A percentile compares a stretch with the other conserved stretches of the same genome.
Conservation (phyloP, 2,888 invertebrate genomes). For the Rhopalosiphum nymphaeae region DNA sequence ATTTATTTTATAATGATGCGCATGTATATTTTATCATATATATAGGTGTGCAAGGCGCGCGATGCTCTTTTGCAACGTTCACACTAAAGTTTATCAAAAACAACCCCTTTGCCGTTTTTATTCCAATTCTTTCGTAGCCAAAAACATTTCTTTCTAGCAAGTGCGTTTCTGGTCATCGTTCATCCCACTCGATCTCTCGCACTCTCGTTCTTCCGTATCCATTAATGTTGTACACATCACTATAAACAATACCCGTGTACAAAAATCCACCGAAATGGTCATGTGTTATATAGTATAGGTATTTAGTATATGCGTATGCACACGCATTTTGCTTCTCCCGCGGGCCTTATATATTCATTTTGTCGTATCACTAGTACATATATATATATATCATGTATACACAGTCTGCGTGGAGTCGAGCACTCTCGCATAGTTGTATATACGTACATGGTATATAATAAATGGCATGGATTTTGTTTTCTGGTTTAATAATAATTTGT, state of each 20-base stretch:
- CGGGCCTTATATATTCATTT: neutral
- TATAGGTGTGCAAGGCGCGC: neutral
- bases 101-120: slow-evolving; percentile 10
- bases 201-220: neutral
- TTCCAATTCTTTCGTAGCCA: neutral
- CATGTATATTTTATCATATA: neutral
- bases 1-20: neutral
- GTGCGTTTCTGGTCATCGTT: neutral
- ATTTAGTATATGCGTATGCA: neutral
- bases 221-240: neutral
- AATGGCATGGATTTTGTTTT: neutral
- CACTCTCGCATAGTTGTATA: neutral
- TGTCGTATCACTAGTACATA: neutral
- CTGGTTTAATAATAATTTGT: neutral
- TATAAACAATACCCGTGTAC: neutral
- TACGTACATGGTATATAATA: neutral
- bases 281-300: neutral
- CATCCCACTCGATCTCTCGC: neutral
- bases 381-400: neutral
- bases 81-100: slow-evolving; percentile 39
- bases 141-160: neutral
- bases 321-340: neutral
- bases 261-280: neutral
- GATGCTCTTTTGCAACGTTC: neutral
- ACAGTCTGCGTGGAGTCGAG: neutral